Percentiles rank a stretch among this genome's conserved stretches.
These are phyloP conservation scores for Cliona cf. orientalis DNA, from an alignment of 37 sponge, comb jelly and placozoan species.

Conservation along the genomic window DNA sequence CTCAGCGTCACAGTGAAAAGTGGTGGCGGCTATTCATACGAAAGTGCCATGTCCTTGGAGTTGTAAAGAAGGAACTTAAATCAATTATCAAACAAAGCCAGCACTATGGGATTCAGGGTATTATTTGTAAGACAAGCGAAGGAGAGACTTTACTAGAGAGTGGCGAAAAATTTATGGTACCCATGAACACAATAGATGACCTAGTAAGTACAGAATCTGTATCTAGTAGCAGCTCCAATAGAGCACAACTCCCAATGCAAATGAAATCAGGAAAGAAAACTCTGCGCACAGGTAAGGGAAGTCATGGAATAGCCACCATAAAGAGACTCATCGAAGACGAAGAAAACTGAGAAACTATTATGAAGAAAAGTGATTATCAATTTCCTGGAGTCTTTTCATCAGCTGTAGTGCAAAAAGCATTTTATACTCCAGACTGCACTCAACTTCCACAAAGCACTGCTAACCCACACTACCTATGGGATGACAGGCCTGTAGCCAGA, in stretches of 20 bases:
- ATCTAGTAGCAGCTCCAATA: no score
- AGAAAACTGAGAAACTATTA: slow-evolving; percentile 30
- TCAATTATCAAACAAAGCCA: background rate
- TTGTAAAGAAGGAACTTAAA: background rate
- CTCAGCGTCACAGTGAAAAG: background rate
- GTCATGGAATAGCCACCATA: background rate
- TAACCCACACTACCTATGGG: slow-evolving; percentile 6
- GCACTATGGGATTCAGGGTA: slow-evolving; percentile 7
- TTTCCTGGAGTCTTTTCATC: slow-evolving; percentile 23
- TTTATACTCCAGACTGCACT: background rate
- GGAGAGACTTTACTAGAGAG: background rate
- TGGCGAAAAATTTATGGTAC: background rate
- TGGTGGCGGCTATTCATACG: slow-evolving; percentile 4
- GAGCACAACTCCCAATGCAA: no score
- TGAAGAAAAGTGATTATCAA: slow-evolving; percentile 17
- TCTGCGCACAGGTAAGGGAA: slow-evolving; percentile 38
- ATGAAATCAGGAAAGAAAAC: background rate
- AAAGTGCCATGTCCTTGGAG: slow-evolving; percentile 17
- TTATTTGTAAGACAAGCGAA: background rate
- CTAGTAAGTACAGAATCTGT: no score
- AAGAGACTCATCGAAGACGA: background rate
- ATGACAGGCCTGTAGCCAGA: no score
- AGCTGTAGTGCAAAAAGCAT: background rate
- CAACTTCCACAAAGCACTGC: background rate
- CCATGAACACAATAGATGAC: background rate